These are phyloP conservation scores for Eupithecia tripunctaria DNA, from an alignment of 2,888 invertebrate species.

Conservation along the genomic window DNA sequence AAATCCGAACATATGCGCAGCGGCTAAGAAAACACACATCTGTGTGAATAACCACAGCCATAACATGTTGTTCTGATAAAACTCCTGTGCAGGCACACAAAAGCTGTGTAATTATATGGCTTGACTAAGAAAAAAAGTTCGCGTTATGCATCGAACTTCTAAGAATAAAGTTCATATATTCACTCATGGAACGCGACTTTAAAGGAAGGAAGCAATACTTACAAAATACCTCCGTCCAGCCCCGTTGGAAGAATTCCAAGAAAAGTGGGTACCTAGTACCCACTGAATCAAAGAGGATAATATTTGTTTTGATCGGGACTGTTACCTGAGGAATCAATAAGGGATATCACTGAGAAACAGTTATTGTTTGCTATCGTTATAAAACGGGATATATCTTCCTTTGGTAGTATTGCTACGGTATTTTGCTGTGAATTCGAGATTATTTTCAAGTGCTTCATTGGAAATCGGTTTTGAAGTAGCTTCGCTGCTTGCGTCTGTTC, in stretches of 20 bases:
- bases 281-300: constrained; percentile 59
- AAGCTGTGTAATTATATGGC: no score
- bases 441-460: neutral
- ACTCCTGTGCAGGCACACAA: no score
- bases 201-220: constrained; percentile 68
- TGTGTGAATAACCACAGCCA: no score
- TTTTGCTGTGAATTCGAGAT: neutral
- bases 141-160: neutral
- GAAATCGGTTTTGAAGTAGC: neutral
- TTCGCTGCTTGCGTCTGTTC: neutral
- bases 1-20: no score
- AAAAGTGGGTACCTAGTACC: constrained; percentile 19
- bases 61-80: no score
- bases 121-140: no score
- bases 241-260: constrained; percentile 64
- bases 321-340: constrained; percentile 54
- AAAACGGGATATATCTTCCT: constrained; percentile 2
- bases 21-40: no score
- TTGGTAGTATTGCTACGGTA: neutral
- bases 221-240: constrained; percentile 54
- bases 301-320: constrained; percentile 59
- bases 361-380: constrained; percentile 32
- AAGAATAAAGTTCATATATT: neutral
- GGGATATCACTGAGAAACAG: constrained; percentile 37
- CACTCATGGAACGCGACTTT: constrained; percentile 30